Evolutionary conservation across 1,140 invertebrate genomes (phyloP).

Genomic region (Zophobas atratus): DNA sequence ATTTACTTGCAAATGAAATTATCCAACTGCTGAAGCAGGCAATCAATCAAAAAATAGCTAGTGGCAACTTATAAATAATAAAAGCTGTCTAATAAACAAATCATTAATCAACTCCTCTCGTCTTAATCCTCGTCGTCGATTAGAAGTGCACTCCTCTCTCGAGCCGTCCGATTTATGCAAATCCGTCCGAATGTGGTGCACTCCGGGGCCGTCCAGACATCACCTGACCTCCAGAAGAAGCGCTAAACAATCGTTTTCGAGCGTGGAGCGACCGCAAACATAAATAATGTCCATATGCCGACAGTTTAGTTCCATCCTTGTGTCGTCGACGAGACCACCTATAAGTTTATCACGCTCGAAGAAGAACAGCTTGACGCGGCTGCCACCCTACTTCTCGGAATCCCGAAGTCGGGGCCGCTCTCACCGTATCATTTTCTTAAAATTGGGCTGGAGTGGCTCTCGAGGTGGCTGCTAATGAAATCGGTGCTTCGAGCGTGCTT

Average conservation of each 20-base stretch:
- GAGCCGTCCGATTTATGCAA: slow-evolving; percentile 12
- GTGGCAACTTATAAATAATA: slow-evolving; percentile 39
- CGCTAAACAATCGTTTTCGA: slow-evolving; percentile 20
- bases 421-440: slow-evolving; percentile 12
- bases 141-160: neutral
- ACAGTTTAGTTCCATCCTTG: slow-evolving; percentile 28
- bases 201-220: slow-evolving; percentile 13
- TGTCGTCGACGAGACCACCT: slow-evolving; percentile 10
- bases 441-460: neutral
- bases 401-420: slow-evolving; percentile 21
- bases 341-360: slow-evolving; percentile 30
- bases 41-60: slow-evolving; percentile 37
- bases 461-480: neutral
- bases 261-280: slow-evolving; percentile 28
- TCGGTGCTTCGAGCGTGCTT: no score
- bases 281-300: slow-evolving; percentile 46
- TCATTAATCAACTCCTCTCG: slow-evolving; percentile 23
- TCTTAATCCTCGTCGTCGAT: neutral
- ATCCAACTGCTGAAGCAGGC: neutral
- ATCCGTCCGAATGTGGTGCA: slow-evolving; percentile 15
- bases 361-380: slow-evolving; percentile 3
- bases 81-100: slow-evolving; percentile 41
- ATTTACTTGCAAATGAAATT: slow-evolving; percentile 1
- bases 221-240: slow-evolving; percentile 30
- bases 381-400: slow-evolving; percentile 43